phyloP scores from a whole-genome alignment of 2,888 invertebrate species.

The Erannis defoliaria region DNA sequence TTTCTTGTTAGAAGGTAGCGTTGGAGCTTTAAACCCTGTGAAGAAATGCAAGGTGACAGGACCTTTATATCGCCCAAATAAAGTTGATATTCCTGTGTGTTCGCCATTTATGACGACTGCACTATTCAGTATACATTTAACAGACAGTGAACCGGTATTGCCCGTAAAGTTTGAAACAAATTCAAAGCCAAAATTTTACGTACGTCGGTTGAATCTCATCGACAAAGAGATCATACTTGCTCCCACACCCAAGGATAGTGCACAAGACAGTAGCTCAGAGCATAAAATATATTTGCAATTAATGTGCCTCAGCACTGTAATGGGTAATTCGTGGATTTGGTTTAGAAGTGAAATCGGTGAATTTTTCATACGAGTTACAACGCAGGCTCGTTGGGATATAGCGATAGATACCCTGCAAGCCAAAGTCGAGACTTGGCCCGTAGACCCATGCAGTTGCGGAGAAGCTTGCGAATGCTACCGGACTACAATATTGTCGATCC shows the following conservation, averaged over 20 bases:
- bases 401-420: conserved; percentile 71
- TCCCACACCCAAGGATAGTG: conserved; percentile 65
- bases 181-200: conserved; percentile 62
- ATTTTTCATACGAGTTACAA: conserved; percentile 74
- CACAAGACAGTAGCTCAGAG: conserved; percentile 57
- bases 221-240: conserved; percentile 68
- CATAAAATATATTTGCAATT: conserved; percentile 73
- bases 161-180: conserved; percentile 63
- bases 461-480: conserved; percentile 78
- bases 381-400: conserved; percentile 76
- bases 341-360: conserved; percentile 73
- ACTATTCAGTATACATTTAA: conserved; percentile 61
- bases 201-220: conserved; percentile 69
- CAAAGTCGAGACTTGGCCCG: conserved; percentile 69
- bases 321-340: conserved; percentile 77
- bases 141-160: conserved; percentile 70
- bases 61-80: conserved; percentile 73
- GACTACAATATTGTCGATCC: conserved; percentile 69
- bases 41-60: conserved; percentile 77
- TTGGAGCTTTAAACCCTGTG: conserved; percentile 66
- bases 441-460: conserved; percentile 76
- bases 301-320: conserved; percentile 72
- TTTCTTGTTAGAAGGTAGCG: conserved; percentile 67
- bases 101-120: conserved; percentile 67
- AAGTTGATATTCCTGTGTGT: conserved; percentile 69